phyloP scores from a whole-genome alignment of 2,797 vertebrate genomes.

The Steatocranus sp. region DNA sequence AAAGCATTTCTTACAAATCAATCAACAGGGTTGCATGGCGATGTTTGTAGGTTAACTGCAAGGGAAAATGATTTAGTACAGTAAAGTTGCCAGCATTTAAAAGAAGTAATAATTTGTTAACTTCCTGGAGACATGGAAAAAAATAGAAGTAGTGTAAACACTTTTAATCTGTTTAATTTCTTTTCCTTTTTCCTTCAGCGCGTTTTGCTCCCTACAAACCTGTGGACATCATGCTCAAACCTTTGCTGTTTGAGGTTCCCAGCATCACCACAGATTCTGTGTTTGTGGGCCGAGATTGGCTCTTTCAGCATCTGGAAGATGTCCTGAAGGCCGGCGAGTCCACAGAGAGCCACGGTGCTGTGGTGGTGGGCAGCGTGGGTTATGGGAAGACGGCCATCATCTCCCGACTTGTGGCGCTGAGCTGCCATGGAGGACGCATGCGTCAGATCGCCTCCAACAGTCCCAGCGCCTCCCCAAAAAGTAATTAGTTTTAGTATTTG shows the following conservation, averaged over 20 bases:
- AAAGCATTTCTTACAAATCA: not conserved
- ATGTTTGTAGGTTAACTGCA: not conserved
- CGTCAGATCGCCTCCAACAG: constrained; percentile 96
- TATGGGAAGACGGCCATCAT: constrained; percentile 95
- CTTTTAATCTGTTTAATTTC: not conserved
- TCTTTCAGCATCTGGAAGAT: constrained; percentile 89
- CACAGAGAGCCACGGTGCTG: constrained; percentile 78
- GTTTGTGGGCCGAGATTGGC: constrained; percentile 96
- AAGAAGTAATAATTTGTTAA: not conserved
- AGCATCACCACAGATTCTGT: constrained; percentile 98
- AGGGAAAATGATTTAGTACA: not conserved
- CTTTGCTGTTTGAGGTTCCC: constrained; percentile 94
- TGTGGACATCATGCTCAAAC: constrained; percentile 96
- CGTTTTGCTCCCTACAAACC: constrained; percentile 94
- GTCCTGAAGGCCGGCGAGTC: constrained; percentile 75
- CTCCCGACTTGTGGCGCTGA: constrained; percentile 93
- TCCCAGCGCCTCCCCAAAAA: constrained; percentile 83
- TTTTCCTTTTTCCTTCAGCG: constrained; percentile 59
- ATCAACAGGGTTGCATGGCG: not conserved
- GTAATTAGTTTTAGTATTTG: constrained; percentile 63
- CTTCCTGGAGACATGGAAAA: not conserved
- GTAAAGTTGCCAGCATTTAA: not conserved
- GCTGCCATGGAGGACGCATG: constrained; percentile 97
- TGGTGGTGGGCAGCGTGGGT: constrained; percentile 90
- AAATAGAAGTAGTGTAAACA: not conserved